Conservation (phyloP, 1,140 invertebrate genomes). For the Micrasema minimum region DNA sequence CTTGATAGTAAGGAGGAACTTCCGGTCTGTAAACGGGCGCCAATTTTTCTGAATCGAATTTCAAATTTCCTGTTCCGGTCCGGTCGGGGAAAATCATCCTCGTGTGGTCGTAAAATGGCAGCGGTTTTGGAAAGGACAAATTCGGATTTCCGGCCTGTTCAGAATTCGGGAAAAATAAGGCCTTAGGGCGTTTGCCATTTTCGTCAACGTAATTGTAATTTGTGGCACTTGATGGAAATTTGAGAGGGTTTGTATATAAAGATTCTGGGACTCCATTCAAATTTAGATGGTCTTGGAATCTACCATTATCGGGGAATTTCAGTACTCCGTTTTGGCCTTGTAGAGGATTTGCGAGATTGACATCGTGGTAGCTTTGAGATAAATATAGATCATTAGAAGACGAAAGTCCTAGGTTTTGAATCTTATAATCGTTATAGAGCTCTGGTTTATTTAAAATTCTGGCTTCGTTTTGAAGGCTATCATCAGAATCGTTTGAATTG, state of each 20-base stretch:
- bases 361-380: conserved; percentile 44
- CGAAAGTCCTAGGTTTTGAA: conserved; percentile 12
- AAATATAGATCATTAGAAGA: conserved; percentile 44
- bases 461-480: conserved; percentile 27
- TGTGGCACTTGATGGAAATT: conserved; percentile 39
- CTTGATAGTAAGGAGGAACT: conserved; percentile 29
- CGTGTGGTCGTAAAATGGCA: conserved; percentile 48
- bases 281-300: conserved; percentile 24
- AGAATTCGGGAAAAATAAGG: conserved; percentile 39
- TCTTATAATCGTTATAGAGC: conserved; percentile 24
- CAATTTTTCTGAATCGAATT: conserved; percentile 55
- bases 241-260: conserved; percentile 24
- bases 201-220: neutral
- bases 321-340: conserved; percentile 2
- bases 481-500: neutral
- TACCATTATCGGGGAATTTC: conserved; percentile 45
- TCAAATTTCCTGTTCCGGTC: conserved; percentile 61
- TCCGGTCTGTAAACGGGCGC: conserved; percentile 39
- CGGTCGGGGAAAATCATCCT: conserved; percentile 61
- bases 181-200: conserved; percentile 38
- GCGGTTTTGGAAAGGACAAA: conserved; percentile 41
- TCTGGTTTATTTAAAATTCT: conserved; percentile 48
- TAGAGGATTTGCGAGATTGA: conserved; percentile 6
- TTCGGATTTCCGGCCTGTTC: conserved; percentile 30
- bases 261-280: conserved; percentile 31